Base-by-base conservation (phyloP, 1,140 invertebrate species). In the Leptonema lineaticorne region DNA sequence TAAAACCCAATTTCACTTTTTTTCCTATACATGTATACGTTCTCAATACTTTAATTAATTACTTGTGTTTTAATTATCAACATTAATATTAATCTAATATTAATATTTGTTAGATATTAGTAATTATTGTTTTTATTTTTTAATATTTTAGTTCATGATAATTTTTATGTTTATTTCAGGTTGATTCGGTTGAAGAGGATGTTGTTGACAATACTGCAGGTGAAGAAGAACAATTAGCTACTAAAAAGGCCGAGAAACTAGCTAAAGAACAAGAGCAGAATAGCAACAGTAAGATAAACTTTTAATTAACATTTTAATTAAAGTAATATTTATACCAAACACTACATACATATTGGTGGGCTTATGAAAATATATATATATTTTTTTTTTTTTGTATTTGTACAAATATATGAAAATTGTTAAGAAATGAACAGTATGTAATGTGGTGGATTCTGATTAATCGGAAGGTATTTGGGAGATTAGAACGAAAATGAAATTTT, bases 241-340 rank as follows among this genome's bases (percentile, higher is more conserved):
- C 71, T 8, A 72, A 74, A 24, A 69, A 67, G 20, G 69, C 62
- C 16, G 73, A 76, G 67, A 74, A 78, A 59, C 63, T 75, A 48
- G 79, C 81, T 64, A 80, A 79, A 69, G 74, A 80, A 29, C 79
- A 78, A 58, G 79, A 77, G 62, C 75, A 81, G 30, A 24, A 29
- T n/a, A 63, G 62, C 22, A 67, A 60, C 24, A 53, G 45, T 64
- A 64, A 50, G 62, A 50, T 50, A 4, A 16, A 29, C 18, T 64
- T 29, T 64, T 33, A 33, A 5, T 33, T 5, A 11, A 16, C n/a
- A n/a, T 53, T 22, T 53, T 53, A 11, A 28, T n/a, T n/a, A n/a
- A n/a, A n/a, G n/a, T 58, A 28, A 18, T 63, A 20, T 24, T 26
- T 24, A 14, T 3, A n/a, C n/a, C n/a, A n/a, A n/a, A n/a, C n/a